phyloP scores from a whole-genome alignment of 2,888 invertebrate species.

The Thymelicus lineola region DNA sequence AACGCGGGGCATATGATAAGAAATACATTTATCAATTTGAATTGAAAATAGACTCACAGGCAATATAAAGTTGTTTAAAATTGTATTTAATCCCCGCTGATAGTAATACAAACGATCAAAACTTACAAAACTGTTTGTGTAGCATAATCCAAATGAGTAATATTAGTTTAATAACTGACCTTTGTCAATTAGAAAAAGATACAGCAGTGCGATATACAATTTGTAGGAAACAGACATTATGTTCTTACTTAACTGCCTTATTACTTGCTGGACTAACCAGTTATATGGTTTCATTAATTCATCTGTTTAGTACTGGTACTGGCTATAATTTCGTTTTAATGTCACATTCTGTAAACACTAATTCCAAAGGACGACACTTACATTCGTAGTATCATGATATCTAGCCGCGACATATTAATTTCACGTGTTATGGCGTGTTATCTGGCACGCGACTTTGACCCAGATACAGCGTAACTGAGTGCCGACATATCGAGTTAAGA shows the following conservation, averaged over 20 bases:
- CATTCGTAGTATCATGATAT: slow-evolving; percentile 28
- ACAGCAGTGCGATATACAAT: no score
- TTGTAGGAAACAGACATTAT: no score
- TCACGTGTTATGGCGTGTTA: slow-evolving; percentile 51
- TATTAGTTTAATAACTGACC: no score
- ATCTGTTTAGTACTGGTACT: background rate
- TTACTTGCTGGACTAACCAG: no score
- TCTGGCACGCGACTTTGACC: slow-evolving; percentile 73
- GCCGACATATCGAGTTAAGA: slow-evolving; percentile 60
- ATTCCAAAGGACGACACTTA: slow-evolving; percentile 13
- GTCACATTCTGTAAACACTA: background rate
- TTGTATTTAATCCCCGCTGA: background rate
- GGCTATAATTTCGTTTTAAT: background rate
- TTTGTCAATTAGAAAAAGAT: no score
- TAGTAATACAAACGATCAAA: background rate
- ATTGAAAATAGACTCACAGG: slow-evolving; percentile 25
- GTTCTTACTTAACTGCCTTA: no score
- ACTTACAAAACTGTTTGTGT: background rate
- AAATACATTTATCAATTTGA: slow-evolving; percentile 8
- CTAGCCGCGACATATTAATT: slow-evolving; percentile 38
- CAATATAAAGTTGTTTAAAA: background rate
- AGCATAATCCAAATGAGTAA: no score
- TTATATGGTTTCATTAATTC: no score
- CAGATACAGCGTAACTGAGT: slow-evolving; percentile 60
- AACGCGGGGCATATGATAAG: slow-evolving; percentile 38